These are phyloP conservation scores for Trachemys scripta DNA, from an alignment of 2,113 vertebrate species.

Conservation along the genomic window DNA sequence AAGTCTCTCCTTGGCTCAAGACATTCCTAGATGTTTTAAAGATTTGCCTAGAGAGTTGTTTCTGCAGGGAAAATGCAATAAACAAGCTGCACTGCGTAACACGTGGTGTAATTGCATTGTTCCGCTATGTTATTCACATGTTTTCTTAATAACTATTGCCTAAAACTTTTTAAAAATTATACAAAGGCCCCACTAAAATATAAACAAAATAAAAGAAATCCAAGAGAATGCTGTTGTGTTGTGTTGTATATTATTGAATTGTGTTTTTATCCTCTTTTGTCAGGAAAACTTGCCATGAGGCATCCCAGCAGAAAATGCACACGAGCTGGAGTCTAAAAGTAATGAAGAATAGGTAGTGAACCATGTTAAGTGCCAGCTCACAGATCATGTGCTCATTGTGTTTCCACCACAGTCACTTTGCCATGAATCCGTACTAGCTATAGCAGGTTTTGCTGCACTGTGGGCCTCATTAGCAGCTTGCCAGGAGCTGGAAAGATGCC, in stretches of 20 bases:
- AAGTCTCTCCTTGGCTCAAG: background rate
- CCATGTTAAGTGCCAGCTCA: background rate
- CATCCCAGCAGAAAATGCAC: background rate
- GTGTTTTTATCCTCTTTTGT: background rate
- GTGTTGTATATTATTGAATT: background rate
- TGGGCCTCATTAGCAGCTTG: background rate
- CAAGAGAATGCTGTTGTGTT: background rate
- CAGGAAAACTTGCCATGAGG: background rate
- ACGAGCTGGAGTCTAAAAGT: background rate
- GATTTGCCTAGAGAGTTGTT: background rate
- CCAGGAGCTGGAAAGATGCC: conserved; percentile 7
- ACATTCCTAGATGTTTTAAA: background rate
- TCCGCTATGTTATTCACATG: background rate
- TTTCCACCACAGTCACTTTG: background rate
- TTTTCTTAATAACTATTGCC: background rate
- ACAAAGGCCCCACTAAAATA: background rate
- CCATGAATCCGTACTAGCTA: background rate
- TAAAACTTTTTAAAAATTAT: background rate
- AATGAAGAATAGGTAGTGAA: background rate
- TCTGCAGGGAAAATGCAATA: background rate
- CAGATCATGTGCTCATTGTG: background rate
- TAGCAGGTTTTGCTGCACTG: background rate
- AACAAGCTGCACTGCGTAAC: accelerated
- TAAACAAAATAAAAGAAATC: background rate
- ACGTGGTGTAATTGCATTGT: background rate